Evolutionary conservation across 2,888 invertebrate genomes (phyloP).

Genomic region (Lapara coniferarum): DNA sequence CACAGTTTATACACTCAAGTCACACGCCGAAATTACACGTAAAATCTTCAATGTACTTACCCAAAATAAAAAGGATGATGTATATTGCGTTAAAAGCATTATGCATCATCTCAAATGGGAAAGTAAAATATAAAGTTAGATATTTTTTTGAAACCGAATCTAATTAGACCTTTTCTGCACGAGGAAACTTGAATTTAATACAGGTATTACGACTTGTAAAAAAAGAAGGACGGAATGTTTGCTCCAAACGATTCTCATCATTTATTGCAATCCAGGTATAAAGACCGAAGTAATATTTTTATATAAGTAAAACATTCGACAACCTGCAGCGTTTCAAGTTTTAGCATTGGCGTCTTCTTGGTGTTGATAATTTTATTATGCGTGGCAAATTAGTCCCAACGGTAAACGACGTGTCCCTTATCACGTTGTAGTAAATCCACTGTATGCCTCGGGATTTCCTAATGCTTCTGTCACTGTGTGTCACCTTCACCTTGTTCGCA

Average conservation of each 20-base stretch:
- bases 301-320: neutral
- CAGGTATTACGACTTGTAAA: neutral
- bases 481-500: constrained; percentile 22
- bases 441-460: constrained; percentile 24
- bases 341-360: neutral
- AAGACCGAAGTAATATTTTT: too few species aligned
- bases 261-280: neutral
- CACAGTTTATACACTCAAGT: too few species aligned
- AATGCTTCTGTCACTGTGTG: neutral
- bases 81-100: too few species aligned
- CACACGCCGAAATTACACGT: too few species aligned
- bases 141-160: neutral
- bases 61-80: too few species aligned
- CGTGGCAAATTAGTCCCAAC: constrained; percentile 8
- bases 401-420: constrained; percentile 21
- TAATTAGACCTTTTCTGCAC: neutral
- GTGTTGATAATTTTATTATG: neutral
- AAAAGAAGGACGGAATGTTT: too few species aligned
- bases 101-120: too few species aligned
- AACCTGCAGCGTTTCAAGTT: neutral
- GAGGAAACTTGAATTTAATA: neutral
- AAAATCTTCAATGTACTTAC: too few species aligned
- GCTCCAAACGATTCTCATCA: neutral
- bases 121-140: neutral
- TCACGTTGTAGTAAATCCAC: constrained; percentile 24